These are phyloP conservation scores for Myzus persicae DNA, from an alignment of 1,140 invertebrate genomes.

Conservation along the genomic window DNA sequence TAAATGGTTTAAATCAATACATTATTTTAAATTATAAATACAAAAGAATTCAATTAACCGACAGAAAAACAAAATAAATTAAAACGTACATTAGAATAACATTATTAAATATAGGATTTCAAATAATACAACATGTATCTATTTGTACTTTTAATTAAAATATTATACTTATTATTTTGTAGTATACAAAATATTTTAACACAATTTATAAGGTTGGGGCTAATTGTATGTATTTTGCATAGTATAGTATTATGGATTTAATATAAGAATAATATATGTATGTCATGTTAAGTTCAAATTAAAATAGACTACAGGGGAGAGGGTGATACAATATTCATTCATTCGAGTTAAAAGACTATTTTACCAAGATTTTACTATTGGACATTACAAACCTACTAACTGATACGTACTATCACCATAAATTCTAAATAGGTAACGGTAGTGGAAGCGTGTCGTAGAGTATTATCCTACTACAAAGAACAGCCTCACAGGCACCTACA, in stretches of 20 bases:
- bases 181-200: too few species aligned
- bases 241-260: too few species aligned
- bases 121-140: neutral
- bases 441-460: neutral
- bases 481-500: neutral
- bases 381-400: neutral
- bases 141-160: neutral
- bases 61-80: neutral
- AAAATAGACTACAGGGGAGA: neutral
- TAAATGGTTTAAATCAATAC: neutral
- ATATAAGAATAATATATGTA: too few species aligned
- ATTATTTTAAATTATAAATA: neutral
- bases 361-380: neutral
- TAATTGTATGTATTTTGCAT: too few species aligned
- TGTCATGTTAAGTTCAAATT: neutral
- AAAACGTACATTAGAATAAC: neutral
- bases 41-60: neutral
- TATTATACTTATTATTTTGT: neutral
- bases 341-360: neutral
- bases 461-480: neutral
- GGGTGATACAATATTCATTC: neutral
- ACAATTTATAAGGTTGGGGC: too few species aligned
- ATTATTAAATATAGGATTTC: neutral
- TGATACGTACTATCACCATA: neutral
- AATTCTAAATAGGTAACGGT: neutral